Evolutionary conservation across 2,888 invertebrate species (phyloP).

Genomic region (Plebejus anna): DNA sequence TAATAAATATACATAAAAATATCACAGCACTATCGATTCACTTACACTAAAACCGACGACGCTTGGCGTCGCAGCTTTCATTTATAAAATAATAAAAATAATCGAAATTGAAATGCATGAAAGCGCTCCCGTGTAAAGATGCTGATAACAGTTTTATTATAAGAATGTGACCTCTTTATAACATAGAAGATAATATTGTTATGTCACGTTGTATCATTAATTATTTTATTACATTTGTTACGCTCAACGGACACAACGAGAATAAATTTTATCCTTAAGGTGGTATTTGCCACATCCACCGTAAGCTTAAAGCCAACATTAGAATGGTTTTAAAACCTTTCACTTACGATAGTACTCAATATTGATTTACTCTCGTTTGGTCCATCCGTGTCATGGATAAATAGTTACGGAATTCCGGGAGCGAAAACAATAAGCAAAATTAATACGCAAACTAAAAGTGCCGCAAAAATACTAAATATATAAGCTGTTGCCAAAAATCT

Average conservation of each 20-base stretch:
- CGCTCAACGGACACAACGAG: background rate
- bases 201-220: background rate
- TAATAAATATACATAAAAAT: slow-evolving; percentile 76
- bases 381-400: background rate
- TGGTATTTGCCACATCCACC: too few species aligned
- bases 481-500: slow-evolving; percentile 50
- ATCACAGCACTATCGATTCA: slow-evolving; percentile 80
- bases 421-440: slow-evolving; percentile 50
- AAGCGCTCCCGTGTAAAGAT: slow-evolving; percentile 49
- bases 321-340: slow-evolving; percentile 7
- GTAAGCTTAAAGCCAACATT: too few species aligned
- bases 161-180: background rate
- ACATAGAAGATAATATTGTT: background rate
- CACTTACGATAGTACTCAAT: background rate
- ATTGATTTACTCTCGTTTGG: background rate
- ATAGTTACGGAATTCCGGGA: slow-evolving; percentile 37
- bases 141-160: slow-evolving; percentile 28
- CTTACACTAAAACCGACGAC: slow-evolving; percentile 69
- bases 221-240: background rate
- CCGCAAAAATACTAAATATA: slow-evolving; percentile 61
- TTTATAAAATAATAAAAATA: slow-evolving; percentile 54
- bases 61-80: slow-evolving; percentile 64
- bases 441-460: slow-evolving; percentile 60
- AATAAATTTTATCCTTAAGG: background rate
- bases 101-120: slow-evolving; percentile 70